Percentiles rank a stretch among this genome's conserved stretches.
Evolutionary conservation across 1,140 invertebrate genomes (phyloP).

Genomic region (Frieseomelitta varia): DNA sequence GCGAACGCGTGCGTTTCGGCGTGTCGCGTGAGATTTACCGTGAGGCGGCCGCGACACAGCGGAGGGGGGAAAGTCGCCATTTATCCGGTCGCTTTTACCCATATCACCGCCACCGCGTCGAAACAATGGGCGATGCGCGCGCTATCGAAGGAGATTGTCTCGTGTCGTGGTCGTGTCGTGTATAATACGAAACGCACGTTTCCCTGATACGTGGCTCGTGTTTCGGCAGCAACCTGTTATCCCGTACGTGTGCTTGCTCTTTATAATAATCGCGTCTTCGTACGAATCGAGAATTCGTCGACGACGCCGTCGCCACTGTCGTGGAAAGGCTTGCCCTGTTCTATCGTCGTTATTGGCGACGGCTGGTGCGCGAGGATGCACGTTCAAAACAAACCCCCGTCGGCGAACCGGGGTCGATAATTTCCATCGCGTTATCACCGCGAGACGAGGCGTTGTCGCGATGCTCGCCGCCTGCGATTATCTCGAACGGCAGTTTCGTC

Average conservation of each 20-base stretch:
- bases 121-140: constrained; percentile 60
- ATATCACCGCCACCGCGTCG: constrained; percentile 61
- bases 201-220: constrained; percentile 55
- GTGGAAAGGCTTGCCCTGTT: constrained; percentile 28
- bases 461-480: constrained; percentile 35
- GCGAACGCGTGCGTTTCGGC: constrained; percentile 45
- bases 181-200: constrained; percentile 58
- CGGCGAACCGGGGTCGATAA: constrained; percentile 57
- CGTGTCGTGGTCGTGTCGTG: constrained; percentile 45
- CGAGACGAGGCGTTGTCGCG: constrained; percentile 55
- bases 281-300: constrained; percentile 21
- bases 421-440: constrained; percentile 57
- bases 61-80: constrained; percentile 67
- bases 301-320: constrained; percentile 45
- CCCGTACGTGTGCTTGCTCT: constrained; percentile 23
- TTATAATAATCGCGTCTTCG: not conserved
- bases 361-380: constrained; percentile 54
- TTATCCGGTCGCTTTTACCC: constrained; percentile 65
- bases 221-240: constrained; percentile 78
- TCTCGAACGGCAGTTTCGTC: constrained; percentile 32
- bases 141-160: constrained; percentile 51
- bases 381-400: constrained; percentile 55
- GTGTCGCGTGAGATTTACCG: constrained; percentile 45
- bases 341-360: constrained; percentile 56
- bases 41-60: constrained; percentile 26